Evolutionary conservation across 64 coral and sea anemone genomes (phyloP), one percentile per base, ranked within the genome.

Genomic region (Exaiptasia diaphana): DNA sequence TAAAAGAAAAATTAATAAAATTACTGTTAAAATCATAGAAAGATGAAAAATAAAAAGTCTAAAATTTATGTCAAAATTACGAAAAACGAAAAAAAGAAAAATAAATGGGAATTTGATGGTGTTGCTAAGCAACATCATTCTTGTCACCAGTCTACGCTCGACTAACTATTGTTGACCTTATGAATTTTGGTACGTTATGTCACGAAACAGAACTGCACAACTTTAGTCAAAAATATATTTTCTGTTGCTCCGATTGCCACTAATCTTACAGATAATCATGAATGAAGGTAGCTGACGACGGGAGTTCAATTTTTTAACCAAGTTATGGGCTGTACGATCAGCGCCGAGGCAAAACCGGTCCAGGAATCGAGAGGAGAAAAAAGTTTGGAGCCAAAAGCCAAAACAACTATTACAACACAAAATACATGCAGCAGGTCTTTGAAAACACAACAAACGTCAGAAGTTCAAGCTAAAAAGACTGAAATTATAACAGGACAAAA

Each of bases 71-170:
- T n/a, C n/a, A n/a, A n/a, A n/a, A n/a, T n/a, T n/a, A n/a, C n/a
- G n/a, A n/a, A n/a, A n/a, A n/a, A n/a, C n/a, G n/a, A n/a, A n/a
- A n/a, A n/a, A n/a, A n/a, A n/a, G n/a, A n/a, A n/a, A n/a, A n/a
- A n/a, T n/a, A n/a, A n/a, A n/a, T n/a, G 57, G 4, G 23, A 12
- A 24, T 24, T 30, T 62, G 27, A 30, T 7, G 45, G 3, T 31
- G 57, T 62, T 62, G 57, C 57, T 62, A 62, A 27, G 57, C 8
- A 27, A 62, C 57, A 31, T n/a, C n/a, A n/a, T n/a, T n/a, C n/a
- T n/a, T n/a, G 57, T 62, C 57, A n/a, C 57, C 57, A 62, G 57
- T 62, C 57, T 31, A 30, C 57, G 57, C 57, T 31, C 57, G 27
- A 30, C 27, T 11, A 31, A 30, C 23, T 2, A 62, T 62, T 62